Evolutionary conservation across 2,113 vertebrate genomes (phyloP).

Genomic region (Esox niger): DNA sequence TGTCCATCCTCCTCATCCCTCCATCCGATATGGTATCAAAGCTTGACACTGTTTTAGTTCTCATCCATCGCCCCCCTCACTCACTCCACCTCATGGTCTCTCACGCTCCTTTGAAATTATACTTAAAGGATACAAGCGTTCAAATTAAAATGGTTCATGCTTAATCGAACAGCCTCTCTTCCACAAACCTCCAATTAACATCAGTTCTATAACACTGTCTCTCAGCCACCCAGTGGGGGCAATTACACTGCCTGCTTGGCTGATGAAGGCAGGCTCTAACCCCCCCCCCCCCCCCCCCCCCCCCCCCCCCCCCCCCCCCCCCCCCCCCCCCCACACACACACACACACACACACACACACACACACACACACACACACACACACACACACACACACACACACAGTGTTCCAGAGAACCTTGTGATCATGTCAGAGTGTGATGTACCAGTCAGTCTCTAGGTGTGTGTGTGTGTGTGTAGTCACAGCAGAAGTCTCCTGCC

Average conservation of each 20-base stretch:
- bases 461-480: slow-evolving; percentile 6
- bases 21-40: too few relatives aligned
- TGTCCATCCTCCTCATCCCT: too few relatives aligned
- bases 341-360: too few relatives aligned
- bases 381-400: too few relatives aligned
- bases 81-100: background rate
- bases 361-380: too few relatives aligned
- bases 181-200: slow-evolving; percentile 42
- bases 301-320: too few relatives aligned
- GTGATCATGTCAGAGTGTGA: slow-evolving; percentile 8
- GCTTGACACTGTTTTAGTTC: background rate
- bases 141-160: slow-evolving; percentile 36
- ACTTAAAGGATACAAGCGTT: slow-evolving; percentile 33
- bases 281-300: too few relatives aligned
- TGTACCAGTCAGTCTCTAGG: background rate
- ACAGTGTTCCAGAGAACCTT: slow-evolving; percentile 17
- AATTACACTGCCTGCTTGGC: slow-evolving; percentile 49
- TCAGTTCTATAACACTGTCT: slow-evolving; percentile 13
- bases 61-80: background rate
- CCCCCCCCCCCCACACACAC: too few relatives aligned
- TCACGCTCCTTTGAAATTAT: slow-evolving; percentile 24
- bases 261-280: slow-evolving; percentile 25
- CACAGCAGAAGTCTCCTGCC: too few relatives aligned
- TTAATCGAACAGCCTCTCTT: slow-evolving; percentile 34
- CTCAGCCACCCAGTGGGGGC: slow-evolving; percentile 32